Evolutionary conservation across 1,140 invertebrate genomes (phyloP).

Genomic region (Cepaea nemoralis): DNA sequence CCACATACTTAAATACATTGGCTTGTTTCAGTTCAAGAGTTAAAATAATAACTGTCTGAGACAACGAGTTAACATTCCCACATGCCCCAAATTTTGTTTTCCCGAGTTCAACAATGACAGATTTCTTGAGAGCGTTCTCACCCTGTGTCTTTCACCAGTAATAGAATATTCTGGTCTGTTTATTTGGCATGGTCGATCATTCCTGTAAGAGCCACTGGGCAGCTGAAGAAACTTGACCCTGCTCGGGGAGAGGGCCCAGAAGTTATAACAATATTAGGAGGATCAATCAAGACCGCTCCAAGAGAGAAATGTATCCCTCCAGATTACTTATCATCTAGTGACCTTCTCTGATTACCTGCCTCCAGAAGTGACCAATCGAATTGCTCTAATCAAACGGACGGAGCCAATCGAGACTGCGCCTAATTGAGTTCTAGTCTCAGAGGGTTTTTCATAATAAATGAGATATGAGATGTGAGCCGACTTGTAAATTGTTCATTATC

Average conservation of each 20-base stretch:
- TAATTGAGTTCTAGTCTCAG: no score
- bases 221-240: neutral
- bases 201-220: neutral
- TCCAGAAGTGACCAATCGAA: neutral
- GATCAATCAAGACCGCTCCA: neutral
- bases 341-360: neutral
- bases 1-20: no score
- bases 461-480: no score
- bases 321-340: neutral
- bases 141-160: neutral
- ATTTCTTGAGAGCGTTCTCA: neutral
- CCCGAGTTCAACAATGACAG: no score
- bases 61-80: no score
- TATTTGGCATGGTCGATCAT: neutral
- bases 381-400: neutral
- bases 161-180: neutral
- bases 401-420: neutral
- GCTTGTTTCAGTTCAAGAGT: no score
- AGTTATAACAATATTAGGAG: constrained; percentile 8
- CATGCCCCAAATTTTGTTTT: no score
- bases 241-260: neutral
- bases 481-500: no score
- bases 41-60: no score
- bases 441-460: no score
- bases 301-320: neutral